These are phyloP conservation scores for Trissoscelio sp. DNA, from an alignment of 2,888 invertebrate species.

Conservation along the genomic window DNA sequence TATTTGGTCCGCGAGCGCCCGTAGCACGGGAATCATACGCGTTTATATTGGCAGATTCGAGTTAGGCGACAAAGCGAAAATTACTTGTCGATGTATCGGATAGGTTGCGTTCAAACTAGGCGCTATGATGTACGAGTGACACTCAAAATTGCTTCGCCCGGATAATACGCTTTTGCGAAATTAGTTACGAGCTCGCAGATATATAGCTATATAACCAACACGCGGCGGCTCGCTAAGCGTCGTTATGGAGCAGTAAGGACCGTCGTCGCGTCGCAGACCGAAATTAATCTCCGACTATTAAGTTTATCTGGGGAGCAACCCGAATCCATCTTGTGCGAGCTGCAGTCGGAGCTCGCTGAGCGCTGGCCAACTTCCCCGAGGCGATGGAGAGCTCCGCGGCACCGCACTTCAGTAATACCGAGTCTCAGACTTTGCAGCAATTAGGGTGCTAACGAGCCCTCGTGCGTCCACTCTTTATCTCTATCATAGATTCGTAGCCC, in stretches of 20 bases:
- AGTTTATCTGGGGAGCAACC: constrained; percentile 76
- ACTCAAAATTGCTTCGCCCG: constrained; percentile 65
- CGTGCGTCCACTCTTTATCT: constrained; percentile 66
- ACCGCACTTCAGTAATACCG: constrained; percentile 50
- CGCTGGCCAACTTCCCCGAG: constrained; percentile 49
- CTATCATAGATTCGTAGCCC: constrained; percentile 52
- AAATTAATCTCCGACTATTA: constrained; percentile 79
- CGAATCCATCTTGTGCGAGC: constrained; percentile 57
- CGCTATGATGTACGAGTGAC: constrained; percentile 68
- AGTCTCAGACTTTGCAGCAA: constrained; percentile 64
- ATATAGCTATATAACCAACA: constrained; percentile 48
- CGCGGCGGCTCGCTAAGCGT: constrained; percentile 36
- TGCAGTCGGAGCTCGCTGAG: constrained; percentile 11
- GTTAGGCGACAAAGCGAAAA: constrained; percentile 65
- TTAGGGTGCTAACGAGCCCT: constrained; percentile 72
- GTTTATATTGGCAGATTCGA: constrained; percentile 47
- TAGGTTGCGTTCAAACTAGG: constrained; percentile 31
- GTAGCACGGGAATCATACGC: constrained; percentile 50
- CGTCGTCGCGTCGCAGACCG: constrained; percentile 62
- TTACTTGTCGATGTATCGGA: constrained; percentile 62
- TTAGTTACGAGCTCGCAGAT: constrained; percentile 65
- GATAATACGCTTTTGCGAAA: constrained; percentile 67
- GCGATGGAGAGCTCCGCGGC: constrained; percentile 29
- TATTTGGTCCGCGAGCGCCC: constrained; percentile 23
- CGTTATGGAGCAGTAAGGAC: constrained; percentile 61